Evolutionary conservation across 2,797 vertebrate species (phyloP), one percentile per base, ranked within the genome.

Genomic region (Lutra lutra): DNA sequence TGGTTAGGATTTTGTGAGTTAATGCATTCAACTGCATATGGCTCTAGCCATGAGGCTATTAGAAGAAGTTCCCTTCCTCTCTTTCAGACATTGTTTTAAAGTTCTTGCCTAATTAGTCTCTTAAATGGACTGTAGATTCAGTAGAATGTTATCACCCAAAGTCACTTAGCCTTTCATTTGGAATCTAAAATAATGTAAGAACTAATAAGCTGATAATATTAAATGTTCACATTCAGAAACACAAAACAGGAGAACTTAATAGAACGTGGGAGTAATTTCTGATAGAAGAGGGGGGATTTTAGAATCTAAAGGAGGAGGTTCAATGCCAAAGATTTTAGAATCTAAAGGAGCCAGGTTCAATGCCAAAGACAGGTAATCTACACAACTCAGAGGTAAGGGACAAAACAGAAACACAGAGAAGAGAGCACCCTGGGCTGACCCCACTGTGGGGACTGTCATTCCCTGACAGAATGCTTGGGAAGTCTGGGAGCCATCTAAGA

Each of bases 171-270:
- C 58, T 87, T 89, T 95, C 70, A 84, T 77, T 87, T 85, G 46
- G 60, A 93, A 89, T 75, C 10, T 56, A 96, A 91, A 82, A 54
- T 70, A 95, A 84, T 17, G 38, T 20, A 87, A 84, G 64, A 68
- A 87, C 5, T 35, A 25, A 78, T n/a, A 75, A n/a, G 1, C 14
- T 83, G 38, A 40, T 82, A 43, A 84, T 66, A 89, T 15, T 86
- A 91, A 83, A 79, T 75, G 35, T 73, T 84, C 64, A 56, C 40
- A 95, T 56, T 66, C 43, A 93, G 21, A 58, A 91, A 75, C 14
- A 62, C 58, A 84, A 85, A 95, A 2, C 0, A 51, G 58, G 32
- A 79, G 32, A 3, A 46, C 38, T 46, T 82, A 40, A 79, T 23
- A 80, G 38, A 29, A 43, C 82, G 23, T 80, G 12, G 18, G 46